A percentile compares a stretch with the other conserved stretches of the same genome.
Evolutionary conservation across 2,797 vertebrate species (phyloP).

Genomic region (Sitta carolinensis): DNA sequence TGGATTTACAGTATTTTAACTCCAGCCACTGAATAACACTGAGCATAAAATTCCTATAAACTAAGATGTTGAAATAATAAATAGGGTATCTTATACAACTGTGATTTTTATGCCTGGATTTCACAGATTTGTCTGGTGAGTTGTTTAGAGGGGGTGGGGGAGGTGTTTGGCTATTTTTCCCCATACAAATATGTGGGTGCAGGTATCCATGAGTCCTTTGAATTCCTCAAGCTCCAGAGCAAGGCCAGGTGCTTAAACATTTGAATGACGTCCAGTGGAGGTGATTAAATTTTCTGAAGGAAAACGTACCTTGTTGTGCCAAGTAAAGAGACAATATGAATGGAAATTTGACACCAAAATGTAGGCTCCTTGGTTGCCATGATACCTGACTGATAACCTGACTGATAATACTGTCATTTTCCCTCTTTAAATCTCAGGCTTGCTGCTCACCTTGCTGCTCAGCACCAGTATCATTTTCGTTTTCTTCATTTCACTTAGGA

Average conservation of each 20-base stretch:
- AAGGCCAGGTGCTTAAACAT: neutral
- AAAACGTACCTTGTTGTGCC: neutral
- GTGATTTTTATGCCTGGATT: neutral
- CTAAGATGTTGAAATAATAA: neutral
- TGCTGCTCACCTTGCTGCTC: constrained; percentile 39
- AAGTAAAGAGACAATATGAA: neutral
- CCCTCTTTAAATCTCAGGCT: constrained; percentile 8
- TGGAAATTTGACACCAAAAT: constrained; percentile 31
- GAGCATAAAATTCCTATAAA: neutral
- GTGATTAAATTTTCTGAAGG: neutral
- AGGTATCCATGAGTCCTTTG: neutral
- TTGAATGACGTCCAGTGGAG: neutral
- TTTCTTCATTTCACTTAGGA: constrained; percentile 24
- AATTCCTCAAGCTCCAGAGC: neutral
- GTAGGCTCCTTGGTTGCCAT: constrained; percentile 13
- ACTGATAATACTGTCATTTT: constrained; percentile 54
- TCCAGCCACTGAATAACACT: neutral
- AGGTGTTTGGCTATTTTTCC: neutral
- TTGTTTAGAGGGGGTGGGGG: neutral
- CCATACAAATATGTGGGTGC: neutral
- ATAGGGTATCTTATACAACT: neutral
- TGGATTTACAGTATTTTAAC: neutral
- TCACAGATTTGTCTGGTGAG: neutral
- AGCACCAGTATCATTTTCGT: neutral
- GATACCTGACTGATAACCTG: constrained; percentile 58